phyloP scores from a whole-genome alignment of 2,797 vertebrate species.

The Peromyscus attwateri region DNA sequence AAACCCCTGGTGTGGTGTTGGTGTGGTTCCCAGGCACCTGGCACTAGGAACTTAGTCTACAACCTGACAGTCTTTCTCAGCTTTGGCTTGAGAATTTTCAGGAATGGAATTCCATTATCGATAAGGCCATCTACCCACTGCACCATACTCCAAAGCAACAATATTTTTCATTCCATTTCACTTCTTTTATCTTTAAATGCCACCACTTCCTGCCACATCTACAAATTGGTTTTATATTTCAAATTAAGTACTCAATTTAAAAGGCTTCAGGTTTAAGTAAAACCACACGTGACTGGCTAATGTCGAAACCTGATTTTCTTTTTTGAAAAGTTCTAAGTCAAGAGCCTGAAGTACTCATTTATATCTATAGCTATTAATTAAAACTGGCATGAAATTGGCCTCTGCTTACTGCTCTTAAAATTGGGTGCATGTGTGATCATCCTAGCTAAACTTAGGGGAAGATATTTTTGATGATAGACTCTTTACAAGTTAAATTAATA shows the following conservation, averaged over 20 bases:
- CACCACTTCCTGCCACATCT: neutral
- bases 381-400: neutral
- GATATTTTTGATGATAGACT: neutral
- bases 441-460: neutral
- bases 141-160: neutral
- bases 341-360: neutral
- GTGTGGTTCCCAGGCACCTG: conserved; percentile 18
- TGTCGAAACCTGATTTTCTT: neutral
- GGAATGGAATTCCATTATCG: neutral
- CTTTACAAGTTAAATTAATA: neutral
- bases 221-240: neutral
- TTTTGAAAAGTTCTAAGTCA: conserved; percentile 12
- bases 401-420: neutral
- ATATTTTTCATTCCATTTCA: conserved; percentile 4
- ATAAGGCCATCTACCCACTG: neutral
- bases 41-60: conserved; percentile 7
- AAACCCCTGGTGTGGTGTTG: neutral
- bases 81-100: conserved; percentile 32
- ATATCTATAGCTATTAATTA: neutral
- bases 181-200: neutral
- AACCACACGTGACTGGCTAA: conserved; percentile 1
- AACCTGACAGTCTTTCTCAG: neutral
- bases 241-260: conserved; percentile 6
- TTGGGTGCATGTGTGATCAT: neutral
- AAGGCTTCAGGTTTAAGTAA: neutral